Base-by-base conservation (phyloP, 2,888 invertebrate species). In the Coleophora flavipennella region DNA sequence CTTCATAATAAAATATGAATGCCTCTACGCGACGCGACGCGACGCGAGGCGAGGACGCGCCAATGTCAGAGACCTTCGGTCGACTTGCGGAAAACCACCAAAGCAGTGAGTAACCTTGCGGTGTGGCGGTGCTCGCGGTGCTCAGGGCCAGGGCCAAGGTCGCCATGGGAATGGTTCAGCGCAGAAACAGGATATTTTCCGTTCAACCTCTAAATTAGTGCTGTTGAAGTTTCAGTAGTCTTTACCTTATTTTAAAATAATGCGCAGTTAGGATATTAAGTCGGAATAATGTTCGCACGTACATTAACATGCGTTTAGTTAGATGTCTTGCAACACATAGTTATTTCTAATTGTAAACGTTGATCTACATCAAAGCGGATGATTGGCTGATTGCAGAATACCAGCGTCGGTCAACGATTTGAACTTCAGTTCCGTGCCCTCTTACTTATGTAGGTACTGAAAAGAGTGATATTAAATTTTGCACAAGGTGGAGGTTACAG, bases 1-100 rank as follows among this genome's bases (percentile, higher is more conserved):
- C 20, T 20, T 6, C 20, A 20, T 20, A 20, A 20, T 6, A 20
- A 20, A 20, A 6, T 20, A 20, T 20, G 20, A 6, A 20, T 20
- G 20, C 20, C 6, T 20, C 20, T 20, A 20, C 20, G n/a, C n/a
- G n/a, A n/a, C n/a, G n/a, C n/a, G n/a, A n/a, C n/a, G n/a, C n/a
- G n/a, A n/a, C n/a, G n/a, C n/a, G n/a, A n/a, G n/a, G n/a, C n/a
- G n/a, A n/a, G n/a, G n/a, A n/a, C n/a, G 20, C 20, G 35, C 13
- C 35, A 35, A 35, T 35, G 35, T 35, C 35, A 62, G 62, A 71
- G 70, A 72, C 70, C 75, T 75, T 73, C 69, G 60, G 67, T 60
- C 67, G 60, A 59, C 63, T 65, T 48, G 67, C 74, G 75, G 75
- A 77, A 77, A 75, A 58, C 62, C 66, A 70, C 68, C 62, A 67